A percentile compares a stretch with the other conserved stretches of the same genome.
These are phyloP conservation scores for Pelosia muscerda DNA, from an alignment of 2,888 invertebrate species.

Conservation along the genomic window DNA sequence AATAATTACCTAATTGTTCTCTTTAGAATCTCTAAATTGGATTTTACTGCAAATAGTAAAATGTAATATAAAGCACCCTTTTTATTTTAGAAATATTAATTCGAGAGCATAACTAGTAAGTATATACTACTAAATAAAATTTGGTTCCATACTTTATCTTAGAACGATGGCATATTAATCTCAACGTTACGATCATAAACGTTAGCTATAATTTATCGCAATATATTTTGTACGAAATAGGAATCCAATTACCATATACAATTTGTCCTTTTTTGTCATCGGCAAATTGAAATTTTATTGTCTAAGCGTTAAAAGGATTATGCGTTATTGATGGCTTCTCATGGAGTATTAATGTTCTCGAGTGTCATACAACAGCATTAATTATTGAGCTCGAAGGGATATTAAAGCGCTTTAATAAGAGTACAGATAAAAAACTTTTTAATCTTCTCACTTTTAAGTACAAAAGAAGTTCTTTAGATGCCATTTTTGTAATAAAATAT, in stretches of 20 bases:
- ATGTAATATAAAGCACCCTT: no score
- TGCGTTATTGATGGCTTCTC: slow-evolving; percentile 55
- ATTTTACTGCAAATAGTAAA: no score
- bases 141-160: not conserved
- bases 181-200: not conserved
- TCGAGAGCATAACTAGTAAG: no score
- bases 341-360: slow-evolving; percentile 42
- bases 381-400: slow-evolving; percentile 39
- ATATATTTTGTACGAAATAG: slow-evolving; percentile 26
- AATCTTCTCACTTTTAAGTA: slow-evolving; percentile 12
- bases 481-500: slow-evolving; percentile 12
- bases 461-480: not conserved
- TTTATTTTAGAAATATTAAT: no score
- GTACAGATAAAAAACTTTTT: slow-evolving; percentile 28
- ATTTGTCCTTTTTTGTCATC: slow-evolving; percentile 44
- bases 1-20: no score
- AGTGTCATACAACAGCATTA: slow-evolving; percentile 41
- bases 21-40: no score
- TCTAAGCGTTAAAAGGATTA: slow-evolving; percentile 54
- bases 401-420: slow-evolving; percentile 19
- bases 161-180: not conserved
- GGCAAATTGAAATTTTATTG: slow-evolving; percentile 56
- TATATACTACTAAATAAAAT: not conserved
- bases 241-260: slow-evolving; percentile 32
- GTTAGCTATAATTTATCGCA: slow-evolving; percentile 25